Percentiles rank a stretch among this genome's conserved stretches.
Evolutionary conservation across 2,113 vertebrate genomes (phyloP).

Genomic region (Microcebus jonahi): DNA sequence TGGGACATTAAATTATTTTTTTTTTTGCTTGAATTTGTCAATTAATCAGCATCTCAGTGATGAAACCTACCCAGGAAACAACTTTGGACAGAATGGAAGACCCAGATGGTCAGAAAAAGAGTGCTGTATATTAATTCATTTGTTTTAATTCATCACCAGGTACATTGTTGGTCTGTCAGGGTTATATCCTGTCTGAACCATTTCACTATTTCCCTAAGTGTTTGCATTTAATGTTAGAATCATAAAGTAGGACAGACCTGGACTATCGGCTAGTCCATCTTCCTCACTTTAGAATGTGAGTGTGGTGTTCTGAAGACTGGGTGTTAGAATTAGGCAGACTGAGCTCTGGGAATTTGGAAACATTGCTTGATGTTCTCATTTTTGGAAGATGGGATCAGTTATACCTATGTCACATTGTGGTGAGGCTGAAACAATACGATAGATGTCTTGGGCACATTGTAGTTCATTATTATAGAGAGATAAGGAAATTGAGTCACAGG

Average conservation of each 20-base stretch:
- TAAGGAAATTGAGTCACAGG: background rate
- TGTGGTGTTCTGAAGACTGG: background rate
- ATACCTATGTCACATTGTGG: background rate
- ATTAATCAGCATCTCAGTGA: background rate
- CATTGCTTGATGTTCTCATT: background rate
- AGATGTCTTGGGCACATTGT: background rate
- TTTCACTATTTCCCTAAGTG: background rate
- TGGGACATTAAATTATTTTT: background rate
- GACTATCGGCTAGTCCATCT: background rate
- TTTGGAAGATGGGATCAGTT: background rate
- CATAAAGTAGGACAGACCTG: background rate
- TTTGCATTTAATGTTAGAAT: background rate
- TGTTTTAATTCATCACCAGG: background rate
- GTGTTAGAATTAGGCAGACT: background rate
- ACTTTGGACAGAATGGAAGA: background rate
- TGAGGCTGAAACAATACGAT: background rate
- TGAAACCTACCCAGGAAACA: background rate
- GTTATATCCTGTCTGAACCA: background rate
- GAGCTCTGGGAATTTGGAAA: background rate
- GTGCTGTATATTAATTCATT: background rate
- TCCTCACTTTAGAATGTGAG: background rate
- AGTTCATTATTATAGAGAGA: conserved; percentile 17
- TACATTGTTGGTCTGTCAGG: background rate
- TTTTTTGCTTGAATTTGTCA: background rate
- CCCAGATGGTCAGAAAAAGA: background rate